phyloP scores from a whole-genome alignment of 2,113 vertebrate species.

The Barnardius zonarius region DNA sequence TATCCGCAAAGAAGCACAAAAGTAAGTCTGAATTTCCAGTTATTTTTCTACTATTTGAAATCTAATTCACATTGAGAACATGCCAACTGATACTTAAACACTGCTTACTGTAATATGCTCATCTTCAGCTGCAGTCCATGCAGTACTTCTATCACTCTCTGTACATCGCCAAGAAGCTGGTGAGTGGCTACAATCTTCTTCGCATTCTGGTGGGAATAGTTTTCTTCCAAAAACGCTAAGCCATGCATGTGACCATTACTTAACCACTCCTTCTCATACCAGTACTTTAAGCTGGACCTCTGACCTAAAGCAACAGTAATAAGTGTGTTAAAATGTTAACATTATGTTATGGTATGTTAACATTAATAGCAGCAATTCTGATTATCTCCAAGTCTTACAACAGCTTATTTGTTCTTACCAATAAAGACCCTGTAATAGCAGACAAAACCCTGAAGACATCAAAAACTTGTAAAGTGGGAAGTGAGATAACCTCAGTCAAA shows the following conservation, averaged over 20 bases:
- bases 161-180: conserved; percentile 88
- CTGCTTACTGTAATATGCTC: conserved; percentile 88
- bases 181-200: conserved; percentile 91
- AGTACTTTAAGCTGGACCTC: conserved; percentile 86
- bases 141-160: conserved; percentile 86
- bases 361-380: not conserved
- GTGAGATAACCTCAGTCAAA: not conserved
- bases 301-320: conserved; percentile 78
- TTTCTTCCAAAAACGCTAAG: conserved; percentile 90
- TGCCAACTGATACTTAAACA: not conserved
- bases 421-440: not conserved
- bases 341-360: not conserved
- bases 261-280: conserved; percentile 91
- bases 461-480: not conserved
- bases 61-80: not conserved
- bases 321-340: conserved; percentile 1
- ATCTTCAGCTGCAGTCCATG: conserved; percentile 93
- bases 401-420: not conserved
- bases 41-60: not conserved
- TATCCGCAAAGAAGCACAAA: not conserved
- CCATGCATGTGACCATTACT: conserved; percentile 92
- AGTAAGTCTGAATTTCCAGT: not conserved
- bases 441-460: not conserved
- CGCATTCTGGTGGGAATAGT: conserved; percentile 91
- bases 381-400: not conserved